Evolutionary conservation across 2,113 vertebrate genomes (phyloP), one percentile per base, ranked within the genome.

Genomic region (Myotis lucifugus): DNA sequence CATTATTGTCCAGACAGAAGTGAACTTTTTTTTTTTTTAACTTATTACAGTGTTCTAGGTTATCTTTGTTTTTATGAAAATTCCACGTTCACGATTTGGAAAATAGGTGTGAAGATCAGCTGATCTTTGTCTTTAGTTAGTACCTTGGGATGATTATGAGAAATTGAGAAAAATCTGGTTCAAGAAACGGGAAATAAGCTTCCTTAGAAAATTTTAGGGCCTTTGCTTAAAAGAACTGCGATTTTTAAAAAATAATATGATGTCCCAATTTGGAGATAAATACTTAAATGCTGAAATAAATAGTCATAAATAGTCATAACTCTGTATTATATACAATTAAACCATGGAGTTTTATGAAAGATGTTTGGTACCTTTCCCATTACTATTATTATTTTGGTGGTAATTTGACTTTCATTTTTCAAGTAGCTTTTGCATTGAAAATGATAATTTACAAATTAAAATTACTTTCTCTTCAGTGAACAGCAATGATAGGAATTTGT

Each of bases 111-210:
- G 29, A 96, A 88, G 73, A 88, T 74, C 87, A 93, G 54, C 42
- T 76, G 73, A 94, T 92, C 96, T 97, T 97, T 97, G 96, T 95
- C 82, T 95, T 95, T 95, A 85, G 54, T 76, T 86, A 93, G 59
- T 85, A 88, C 61, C 77, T 85, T 82, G 85, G 85, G 83, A 59
- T 95, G 88, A 56, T 66, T 88, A 59, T 93, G 85, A 95, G 93
- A 92, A 77, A 90, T 85, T 70, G 52, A 92, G 59, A 94, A 91
- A 90, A 86, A 72, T 86, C 78, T 82, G 66, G 54, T 85, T 94
- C 64, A 81, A 87, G 69, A 91, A 95, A 90, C 91, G 59, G 56
- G 32, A 89, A 94, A 78, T 92, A 81, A 46, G 42, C 48, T n/a
- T 78, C 52, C 72, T 79, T 67, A 82, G 92, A 92, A 92, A 91